Evolutionary conservation across 2,113 vertebrate species (phyloP).

Genomic region (Pseudorasbora parva): DNA sequence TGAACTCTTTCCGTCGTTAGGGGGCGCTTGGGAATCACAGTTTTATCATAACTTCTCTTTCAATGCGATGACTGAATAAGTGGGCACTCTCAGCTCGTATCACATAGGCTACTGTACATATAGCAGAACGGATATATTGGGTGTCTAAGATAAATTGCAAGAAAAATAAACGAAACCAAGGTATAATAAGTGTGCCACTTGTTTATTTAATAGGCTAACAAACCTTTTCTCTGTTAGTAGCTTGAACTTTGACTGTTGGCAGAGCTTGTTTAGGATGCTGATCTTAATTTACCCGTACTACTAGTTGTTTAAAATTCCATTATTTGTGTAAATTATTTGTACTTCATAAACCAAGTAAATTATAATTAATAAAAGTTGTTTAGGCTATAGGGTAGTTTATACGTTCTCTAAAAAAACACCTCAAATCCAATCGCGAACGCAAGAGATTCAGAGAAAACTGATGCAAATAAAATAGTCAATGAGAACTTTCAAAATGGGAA

Average conservation of each 20-base stretch:
- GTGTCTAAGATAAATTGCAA: not conserved
- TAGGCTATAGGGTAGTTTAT: too few relatives aligned
- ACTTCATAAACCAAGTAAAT: not conserved
- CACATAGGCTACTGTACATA: not conserved
- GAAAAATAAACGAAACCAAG: too few relatives aligned
- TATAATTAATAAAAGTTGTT: not conserved
- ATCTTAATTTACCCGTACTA: not conserved
- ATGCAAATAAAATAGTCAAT: not conserved
- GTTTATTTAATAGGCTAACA: not conserved
- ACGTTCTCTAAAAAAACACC: not conserved
- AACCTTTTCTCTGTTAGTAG: not conserved
- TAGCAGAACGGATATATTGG: not conserved
- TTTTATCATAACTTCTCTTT: slow-evolving; percentile 45
- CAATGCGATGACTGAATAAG: not conserved
- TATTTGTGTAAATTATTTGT: not conserved
- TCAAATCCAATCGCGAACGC: not conserved
- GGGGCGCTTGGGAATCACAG: slow-evolving; percentile 70
- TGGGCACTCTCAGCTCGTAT: not conserved
- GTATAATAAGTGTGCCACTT: not conserved
- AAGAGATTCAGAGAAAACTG: not conserved
- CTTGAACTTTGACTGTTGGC: not conserved
- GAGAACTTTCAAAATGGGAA: not conserved
- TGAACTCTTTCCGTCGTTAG: slow-evolving; percentile 57
- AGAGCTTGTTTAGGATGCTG: slow-evolving; percentile 7
- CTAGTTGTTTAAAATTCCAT: not conserved